A percentile compares a stretch with the other conserved stretches of the same genome.
These are phyloP conservation scores for Chloroclystis v-ata DNA, from an alignment of 2,888 invertebrate species.

Conservation along the genomic window DNA sequence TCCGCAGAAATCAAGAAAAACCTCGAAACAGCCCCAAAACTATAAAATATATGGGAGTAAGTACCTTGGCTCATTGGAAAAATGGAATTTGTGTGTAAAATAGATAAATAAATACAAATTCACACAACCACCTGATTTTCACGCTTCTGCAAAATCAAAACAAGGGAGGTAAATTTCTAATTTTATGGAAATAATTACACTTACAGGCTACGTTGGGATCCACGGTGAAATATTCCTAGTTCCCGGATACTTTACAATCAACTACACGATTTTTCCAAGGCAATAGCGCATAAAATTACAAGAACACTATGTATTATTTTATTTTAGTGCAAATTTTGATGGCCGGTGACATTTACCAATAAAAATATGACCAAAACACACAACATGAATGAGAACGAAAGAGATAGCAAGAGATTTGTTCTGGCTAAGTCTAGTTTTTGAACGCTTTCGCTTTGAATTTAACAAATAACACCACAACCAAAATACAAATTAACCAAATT, in stretches of 20 bases:
- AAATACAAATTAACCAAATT: too few species aligned
- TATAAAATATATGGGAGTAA: too few species aligned
- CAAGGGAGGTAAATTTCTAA: constrained; percentile 19
- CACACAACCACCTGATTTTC: constrained; percentile 4
- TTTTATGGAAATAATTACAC: constrained; percentile 28
- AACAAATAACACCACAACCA: too few species aligned
- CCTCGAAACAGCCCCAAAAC: too few species aligned
- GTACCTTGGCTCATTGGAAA: too few species aligned
- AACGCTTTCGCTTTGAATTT: too few species aligned
- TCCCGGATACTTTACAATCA: neutral
- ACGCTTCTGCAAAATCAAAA: constrained; percentile 21
- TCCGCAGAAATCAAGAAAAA: too few species aligned
- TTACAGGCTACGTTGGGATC: constrained; percentile 61
- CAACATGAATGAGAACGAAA: too few species aligned
- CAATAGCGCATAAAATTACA: neutral
- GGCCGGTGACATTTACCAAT: too few species aligned
- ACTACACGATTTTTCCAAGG: neutral
- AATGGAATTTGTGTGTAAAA: too few species aligned
- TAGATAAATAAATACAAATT: neutral
- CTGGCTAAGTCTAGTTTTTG: too few species aligned
- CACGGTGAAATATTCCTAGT: constrained; percentile 43
- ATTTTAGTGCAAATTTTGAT: constrained; percentile 4
- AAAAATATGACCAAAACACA: neutral
- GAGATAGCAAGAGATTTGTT: too few species aligned
- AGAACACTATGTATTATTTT: neutral